A percentile compares a stretch with the other conserved stretches of the same genome.
phyloP scores from a whole-genome alignment of 2,888 invertebrate species.

The Drosophila austrosaltans region DNA sequence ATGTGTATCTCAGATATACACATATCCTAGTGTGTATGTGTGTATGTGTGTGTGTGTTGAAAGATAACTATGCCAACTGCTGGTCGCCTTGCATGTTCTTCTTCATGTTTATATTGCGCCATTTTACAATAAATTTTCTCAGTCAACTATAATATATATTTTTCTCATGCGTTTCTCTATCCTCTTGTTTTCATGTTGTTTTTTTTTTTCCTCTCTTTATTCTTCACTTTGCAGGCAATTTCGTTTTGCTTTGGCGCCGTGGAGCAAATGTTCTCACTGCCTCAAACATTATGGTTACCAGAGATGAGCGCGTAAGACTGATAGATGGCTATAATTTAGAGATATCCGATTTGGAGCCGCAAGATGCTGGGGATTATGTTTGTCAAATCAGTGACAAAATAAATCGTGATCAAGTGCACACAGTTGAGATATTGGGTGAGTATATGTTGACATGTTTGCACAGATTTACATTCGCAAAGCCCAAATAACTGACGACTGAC shows the following conservation, averaged over 20 bases:
- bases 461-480: slow-evolving; percentile 43
- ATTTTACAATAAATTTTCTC: slow-evolving; percentile 67
- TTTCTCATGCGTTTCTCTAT: slow-evolving; percentile 19
- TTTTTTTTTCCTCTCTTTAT: slow-evolving; percentile 6
- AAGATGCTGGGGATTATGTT: slow-evolving; percentile 88
- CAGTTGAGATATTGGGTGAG: slow-evolving; percentile 87
- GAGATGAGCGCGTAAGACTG: slow-evolving; percentile 88
- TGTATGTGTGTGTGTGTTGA: slow-evolving; percentile 21
- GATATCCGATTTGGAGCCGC: slow-evolving; percentile 88
- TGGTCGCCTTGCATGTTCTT: slow-evolving; percentile 46
- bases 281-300: slow-evolving; percentile 88
- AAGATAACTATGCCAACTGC: slow-evolving; percentile 41
- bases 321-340: slow-evolving; percentile 89
- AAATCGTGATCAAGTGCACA: slow-evolving; percentile 88
- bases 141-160: slow-evolving; percentile 48
- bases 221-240: slow-evolving; percentile 84
- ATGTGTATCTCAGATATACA: slow-evolving; percentile 17
- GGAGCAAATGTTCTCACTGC: slow-evolving; percentile 90
- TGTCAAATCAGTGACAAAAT: slow-evolving; percentile 89
- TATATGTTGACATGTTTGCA: slow-evolving; percentile 48
- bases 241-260: slow-evolving; percentile 88
- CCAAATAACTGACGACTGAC: background rate
- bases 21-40: slow-evolving; percentile 8
- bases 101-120: slow-evolving; percentile 65
- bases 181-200: slow-evolving; percentile 26